Conservation (phyloP, 2,113 vertebrate genomes). For the Zosterops japonicus region DNA sequence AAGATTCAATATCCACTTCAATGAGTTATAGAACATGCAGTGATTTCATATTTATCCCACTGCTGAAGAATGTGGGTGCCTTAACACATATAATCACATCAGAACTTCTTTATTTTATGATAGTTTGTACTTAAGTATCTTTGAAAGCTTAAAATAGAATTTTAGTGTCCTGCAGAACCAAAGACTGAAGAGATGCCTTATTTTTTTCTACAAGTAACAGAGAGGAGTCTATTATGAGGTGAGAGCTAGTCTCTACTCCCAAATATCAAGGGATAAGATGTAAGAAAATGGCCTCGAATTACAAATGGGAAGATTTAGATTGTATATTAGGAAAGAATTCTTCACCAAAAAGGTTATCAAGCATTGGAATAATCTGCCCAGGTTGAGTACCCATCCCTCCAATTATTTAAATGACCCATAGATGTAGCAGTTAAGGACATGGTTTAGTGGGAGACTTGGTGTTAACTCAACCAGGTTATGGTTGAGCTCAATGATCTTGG, state of each 20-base stretch:
- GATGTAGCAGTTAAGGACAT: not conserved
- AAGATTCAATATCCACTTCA: not conserved
- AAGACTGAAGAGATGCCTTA: not conserved
- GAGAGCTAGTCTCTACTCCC: not conserved
- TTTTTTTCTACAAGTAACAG: not conserved
- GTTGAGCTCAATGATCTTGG: fast-evolving
- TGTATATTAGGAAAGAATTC: not conserved
- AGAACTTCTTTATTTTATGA: slow-evolving; percentile 24
- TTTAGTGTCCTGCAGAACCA: not conserved
- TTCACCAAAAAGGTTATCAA: not conserved
- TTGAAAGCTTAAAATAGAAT: slow-evolving; percentile 44
- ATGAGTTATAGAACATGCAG: not conserved
- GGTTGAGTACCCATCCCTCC: not conserved
- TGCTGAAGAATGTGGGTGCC: not conserved
- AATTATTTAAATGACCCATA: not conserved
- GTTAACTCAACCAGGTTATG: not conserved
- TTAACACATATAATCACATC: slow-evolving; percentile 41
- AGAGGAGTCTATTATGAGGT: fast-evolving
- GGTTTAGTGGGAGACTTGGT: not conserved
- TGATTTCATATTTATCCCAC: slow-evolving; percentile 23
- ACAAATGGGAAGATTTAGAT: not conserved
- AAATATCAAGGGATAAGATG: fast-evolving
- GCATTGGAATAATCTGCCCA: not conserved
- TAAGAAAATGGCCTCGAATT: not conserved
- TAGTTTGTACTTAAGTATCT: not conserved